A percentile compares a stretch with the other conserved stretches of the same genome.
Conservation (phyloP, 2,113 vertebrate species). For the Oreotragus oreotragus region DNA sequence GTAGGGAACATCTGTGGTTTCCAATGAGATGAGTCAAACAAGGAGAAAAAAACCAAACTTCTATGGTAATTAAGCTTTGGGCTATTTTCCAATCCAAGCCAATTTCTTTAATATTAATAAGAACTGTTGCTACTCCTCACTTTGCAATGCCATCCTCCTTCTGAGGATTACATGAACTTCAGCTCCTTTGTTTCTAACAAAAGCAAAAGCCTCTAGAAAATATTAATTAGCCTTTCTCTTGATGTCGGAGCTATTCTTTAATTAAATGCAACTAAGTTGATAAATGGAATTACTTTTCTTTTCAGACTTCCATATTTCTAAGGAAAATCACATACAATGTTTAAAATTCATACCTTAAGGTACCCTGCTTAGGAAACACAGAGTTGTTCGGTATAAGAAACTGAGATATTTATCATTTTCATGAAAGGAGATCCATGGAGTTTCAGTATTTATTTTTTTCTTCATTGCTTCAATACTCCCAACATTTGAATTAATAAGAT, state of each 20-base stretch:
- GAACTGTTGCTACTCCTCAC: neutral
- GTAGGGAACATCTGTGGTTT: conserved; percentile 44
- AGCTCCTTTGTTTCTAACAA: neutral
- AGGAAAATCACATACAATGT: neutral
- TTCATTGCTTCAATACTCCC: neutral
- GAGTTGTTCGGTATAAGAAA: neutral
- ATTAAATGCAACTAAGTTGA: conserved; percentile 37
- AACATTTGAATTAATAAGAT: neutral
- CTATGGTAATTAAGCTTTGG: neutral
- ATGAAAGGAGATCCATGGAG: neutral
- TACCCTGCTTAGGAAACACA: neutral
- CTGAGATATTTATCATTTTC: conserved; percentile 12
- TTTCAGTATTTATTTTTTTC: neutral
- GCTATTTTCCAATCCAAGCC: neutral
- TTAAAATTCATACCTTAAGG: conserved; percentile 13
- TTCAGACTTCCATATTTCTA: conserved; percentile 18
- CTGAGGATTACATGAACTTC: neutral
- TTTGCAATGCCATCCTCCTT: neutral
- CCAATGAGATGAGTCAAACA: conserved; percentile 19
- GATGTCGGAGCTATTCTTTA: neutral
- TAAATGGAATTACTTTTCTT: neutral
- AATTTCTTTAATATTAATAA: conserved; percentile 27
- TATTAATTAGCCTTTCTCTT: conserved; percentile 40
- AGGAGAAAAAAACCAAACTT: neutral
- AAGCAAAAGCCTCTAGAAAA: conserved; percentile 5